phyloP scores from a whole-genome alignment of 2,888 invertebrate genomes.

The Eristalinus sepulchralis region DNA sequence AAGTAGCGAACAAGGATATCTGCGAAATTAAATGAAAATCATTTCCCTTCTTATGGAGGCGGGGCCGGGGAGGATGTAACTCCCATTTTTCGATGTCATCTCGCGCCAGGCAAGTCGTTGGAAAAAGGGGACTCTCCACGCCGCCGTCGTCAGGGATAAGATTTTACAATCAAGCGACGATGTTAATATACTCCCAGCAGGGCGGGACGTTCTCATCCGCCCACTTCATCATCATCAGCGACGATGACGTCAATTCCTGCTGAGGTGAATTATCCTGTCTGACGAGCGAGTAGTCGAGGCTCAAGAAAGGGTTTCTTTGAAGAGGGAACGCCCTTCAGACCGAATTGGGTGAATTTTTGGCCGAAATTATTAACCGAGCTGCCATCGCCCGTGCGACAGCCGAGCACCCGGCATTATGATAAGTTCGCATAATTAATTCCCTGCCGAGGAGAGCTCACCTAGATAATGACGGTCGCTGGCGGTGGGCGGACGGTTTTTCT shows the following conservation, averaged over 20 bases:
- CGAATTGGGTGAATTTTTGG: constrained; percentile 41
- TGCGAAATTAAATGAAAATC: constrained; percentile 26
- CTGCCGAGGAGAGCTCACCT: constrained; percentile 7
- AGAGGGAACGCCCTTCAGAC: neutral
- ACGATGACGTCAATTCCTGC: constrained; percentile 20
- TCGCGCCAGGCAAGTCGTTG: neutral
- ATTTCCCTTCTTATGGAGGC: neutral
- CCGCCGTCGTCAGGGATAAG: constrained; percentile 9
- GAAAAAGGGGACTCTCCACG: too few species aligned
- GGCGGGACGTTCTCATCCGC: neutral
- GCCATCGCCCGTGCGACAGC: constrained; percentile 23
- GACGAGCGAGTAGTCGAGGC: constrained; percentile 6
- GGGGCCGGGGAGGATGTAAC: neutral
- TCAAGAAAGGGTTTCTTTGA: constrained; percentile 19
- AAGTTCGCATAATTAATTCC: constrained; percentile 68
- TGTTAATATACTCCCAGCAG: constrained; percentile 42
- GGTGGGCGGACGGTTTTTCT: neutral
- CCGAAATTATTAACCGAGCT: constrained; percentile 44
- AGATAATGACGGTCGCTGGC: neutral
- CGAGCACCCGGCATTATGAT: constrained; percentile 56
- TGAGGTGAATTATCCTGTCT: constrained; percentile 51
- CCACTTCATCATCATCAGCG: constrained; percentile 23
- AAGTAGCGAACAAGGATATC: neutral
- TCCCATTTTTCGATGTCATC: constrained; percentile 24
- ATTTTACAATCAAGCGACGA: constrained; percentile 25